Conservation (phyloP, 2,113 vertebrate species). For the Cyprichromis sp. region DNA sequence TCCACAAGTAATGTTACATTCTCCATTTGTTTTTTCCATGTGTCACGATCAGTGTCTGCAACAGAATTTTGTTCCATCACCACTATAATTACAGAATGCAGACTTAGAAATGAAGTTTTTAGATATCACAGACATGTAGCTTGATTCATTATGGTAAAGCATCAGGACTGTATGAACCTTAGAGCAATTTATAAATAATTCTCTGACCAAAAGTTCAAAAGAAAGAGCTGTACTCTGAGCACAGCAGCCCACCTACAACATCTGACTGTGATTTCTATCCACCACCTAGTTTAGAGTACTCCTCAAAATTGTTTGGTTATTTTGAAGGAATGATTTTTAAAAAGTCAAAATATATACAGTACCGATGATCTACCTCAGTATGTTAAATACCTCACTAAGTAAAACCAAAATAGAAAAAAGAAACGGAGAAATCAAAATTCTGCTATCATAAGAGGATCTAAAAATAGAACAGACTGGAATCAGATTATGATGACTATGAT, state of each 20-base stretch:
- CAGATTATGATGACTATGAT: background rate
- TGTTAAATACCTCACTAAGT: background rate
- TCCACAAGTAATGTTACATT: background rate
- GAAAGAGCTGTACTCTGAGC: background rate
- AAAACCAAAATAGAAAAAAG: background rate
- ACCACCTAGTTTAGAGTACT: background rate
- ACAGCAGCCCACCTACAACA: background rate
- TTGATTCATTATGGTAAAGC: background rate
- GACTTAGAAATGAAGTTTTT: background rate
- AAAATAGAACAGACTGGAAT: background rate
- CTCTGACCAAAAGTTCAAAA: background rate
- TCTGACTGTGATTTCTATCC: background rate
- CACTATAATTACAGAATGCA: background rate
- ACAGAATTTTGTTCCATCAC: background rate
- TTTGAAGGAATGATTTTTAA: background rate
- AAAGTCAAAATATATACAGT: background rate
- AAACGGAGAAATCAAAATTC: background rate
- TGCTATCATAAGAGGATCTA: background rate
- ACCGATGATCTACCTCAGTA: background rate
- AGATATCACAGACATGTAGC: background rate
- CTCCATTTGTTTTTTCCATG: background rate
- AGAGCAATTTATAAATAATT: background rate
- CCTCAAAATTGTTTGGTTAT: background rate
- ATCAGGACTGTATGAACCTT: background rate
- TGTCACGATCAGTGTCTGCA: accelerated